Base-by-base conservation (phyloP, 2,797 vertebrate species). In the Rhinella marina region DNA sequence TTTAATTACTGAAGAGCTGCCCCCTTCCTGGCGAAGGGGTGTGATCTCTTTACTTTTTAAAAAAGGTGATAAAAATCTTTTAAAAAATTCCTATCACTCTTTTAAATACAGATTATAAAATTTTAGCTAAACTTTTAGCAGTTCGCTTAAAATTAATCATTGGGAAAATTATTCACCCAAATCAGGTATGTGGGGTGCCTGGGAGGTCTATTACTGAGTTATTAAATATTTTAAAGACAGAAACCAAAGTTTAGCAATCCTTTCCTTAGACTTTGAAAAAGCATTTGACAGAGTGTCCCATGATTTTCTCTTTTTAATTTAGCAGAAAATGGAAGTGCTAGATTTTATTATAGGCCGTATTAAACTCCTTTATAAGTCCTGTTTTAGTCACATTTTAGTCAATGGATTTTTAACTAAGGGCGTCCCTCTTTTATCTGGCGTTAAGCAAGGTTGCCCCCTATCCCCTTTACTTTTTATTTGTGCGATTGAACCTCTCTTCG, bases 321-420 rank as follows among this genome's bases (percentile, higher is more conserved):
- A 25, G 0, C 10, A 27, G 1, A 25, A 11, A 12, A 10, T 27
- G 7, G 23, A 0, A 2, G 0, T 27, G 0, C 62, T n/a, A 2
- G n/a, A 3, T n/a, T 8, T 9, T 19, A 56, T 57, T 57, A 27
- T 59, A 27, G 5, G 14, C 1, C 1, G 19, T 2, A 62, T 81
- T 11, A 59, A 11, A 4, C 7, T 81, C 23, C n/a, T 80, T 3
- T 79, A 59, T 10, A 4, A 8, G 1, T 57, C 41, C 2, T 64
- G 14, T 81, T 81, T 61, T 48, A 81, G 27, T 7, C 19, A 64
- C n/a, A 29, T 81, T n/a, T 81, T 10, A 1, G 11, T 81, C 1
- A 81, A 64, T 64, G 79, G 29, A 1, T 81, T 81, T 81, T 41
- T 62, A 64, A 81, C 79, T 0, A 23, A 23, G 2, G 3, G 2